Evolutionary conservation across 2,888 invertebrate species (phyloP).

Genomic region (Trachelus stipa): DNA sequence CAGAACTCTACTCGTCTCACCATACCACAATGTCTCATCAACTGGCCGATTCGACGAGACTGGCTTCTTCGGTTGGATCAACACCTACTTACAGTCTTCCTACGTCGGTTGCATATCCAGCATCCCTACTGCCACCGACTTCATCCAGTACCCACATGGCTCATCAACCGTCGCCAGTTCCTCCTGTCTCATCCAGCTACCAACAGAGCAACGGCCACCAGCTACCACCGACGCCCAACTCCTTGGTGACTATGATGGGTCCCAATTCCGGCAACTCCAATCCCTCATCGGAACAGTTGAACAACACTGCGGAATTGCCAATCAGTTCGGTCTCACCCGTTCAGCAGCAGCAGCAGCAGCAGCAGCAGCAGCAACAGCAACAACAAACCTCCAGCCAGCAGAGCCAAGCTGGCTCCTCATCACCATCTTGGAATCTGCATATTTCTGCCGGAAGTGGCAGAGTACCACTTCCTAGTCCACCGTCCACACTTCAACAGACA

Average conservation of each 20-base stretch:
- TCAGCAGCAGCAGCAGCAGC: conserved; percentile 42
- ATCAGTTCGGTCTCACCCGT: conserved; percentile 52
- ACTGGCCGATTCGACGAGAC: conserved; percentile 60
- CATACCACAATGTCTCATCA: conserved; percentile 59
- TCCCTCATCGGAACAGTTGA: conserved; percentile 51
- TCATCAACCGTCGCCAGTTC: conserved; percentile 56
- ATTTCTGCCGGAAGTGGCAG: conserved; percentile 41
- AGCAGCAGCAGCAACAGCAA: conserved; percentile 38
- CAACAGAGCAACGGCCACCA: conserved; percentile 60
- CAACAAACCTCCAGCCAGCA: conserved; percentile 22
- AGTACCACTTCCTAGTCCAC: conserved; percentile 50
- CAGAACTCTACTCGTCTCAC: conserved; percentile 64
- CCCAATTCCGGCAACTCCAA: conserved; percentile 66
- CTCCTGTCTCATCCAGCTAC: conserved; percentile 69
- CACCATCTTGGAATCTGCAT: conserved; percentile 57
- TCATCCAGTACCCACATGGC: conserved; percentile 71
- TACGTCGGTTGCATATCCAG: conserved; percentile 67
- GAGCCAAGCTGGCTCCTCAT: conserved; percentile 37
- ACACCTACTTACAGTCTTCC: conserved; percentile 62
- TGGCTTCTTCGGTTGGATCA: conserved; percentile 64
- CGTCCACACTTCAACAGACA: conserved; percentile 45
- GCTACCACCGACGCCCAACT: conserved; percentile 66
- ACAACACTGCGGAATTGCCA: conserved; percentile 46
- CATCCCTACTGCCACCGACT: conserved; percentile 56
- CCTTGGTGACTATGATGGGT: conserved; percentile 68